Percentiles rank a stretch among this genome's conserved stretches.
These are phyloP conservation scores for Heliothis peltigera DNA, from an alignment of 2,888 invertebrate genomes.

Conservation along the genomic window DNA sequence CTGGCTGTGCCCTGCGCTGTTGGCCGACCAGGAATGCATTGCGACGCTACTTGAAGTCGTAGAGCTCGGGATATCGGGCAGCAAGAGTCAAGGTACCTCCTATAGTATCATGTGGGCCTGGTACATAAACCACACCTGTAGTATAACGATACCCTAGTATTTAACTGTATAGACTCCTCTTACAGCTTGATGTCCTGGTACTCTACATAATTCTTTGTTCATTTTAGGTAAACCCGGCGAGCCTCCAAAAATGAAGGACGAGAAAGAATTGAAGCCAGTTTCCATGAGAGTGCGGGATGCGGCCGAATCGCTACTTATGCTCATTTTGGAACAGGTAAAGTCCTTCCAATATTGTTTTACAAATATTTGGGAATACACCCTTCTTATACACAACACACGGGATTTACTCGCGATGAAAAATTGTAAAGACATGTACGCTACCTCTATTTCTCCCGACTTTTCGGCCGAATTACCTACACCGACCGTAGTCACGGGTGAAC, in stretches of 20 bases:
- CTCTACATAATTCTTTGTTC: background rate
- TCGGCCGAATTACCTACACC: no score
- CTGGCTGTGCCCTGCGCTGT: conserved; percentile 97
- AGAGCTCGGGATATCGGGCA: conserved; percentile 98
- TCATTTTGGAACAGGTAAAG: conserved; percentile 95
- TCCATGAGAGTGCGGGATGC: conserved; percentile 99
- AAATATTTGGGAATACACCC: no score
- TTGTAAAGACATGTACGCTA: no score
- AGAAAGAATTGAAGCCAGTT: conserved; percentile 98
- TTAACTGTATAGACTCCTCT: no score
- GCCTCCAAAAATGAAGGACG: conserved; percentile 97
- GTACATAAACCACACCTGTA: conserved; percentile 8
- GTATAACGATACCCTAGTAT: no score
- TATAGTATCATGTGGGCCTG: conserved; percentile 2
- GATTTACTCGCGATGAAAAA: no score
- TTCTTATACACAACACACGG: no score
- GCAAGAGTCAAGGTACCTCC: conserved; percentile 93
- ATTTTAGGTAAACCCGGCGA: conserved; percentile 94
- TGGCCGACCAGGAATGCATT: conserved; percentile 97
- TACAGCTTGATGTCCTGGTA: background rate
- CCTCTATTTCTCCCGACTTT: no score
- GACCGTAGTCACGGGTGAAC: no score
- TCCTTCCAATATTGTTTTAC: no score
- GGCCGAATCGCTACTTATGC: conserved; percentile 97
- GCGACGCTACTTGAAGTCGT: conserved; percentile 98